These are phyloP conservation scores for Hybos culiciformis DNA, from an alignment of 2,888 invertebrate genomes.

Conservation along the genomic window DNA sequence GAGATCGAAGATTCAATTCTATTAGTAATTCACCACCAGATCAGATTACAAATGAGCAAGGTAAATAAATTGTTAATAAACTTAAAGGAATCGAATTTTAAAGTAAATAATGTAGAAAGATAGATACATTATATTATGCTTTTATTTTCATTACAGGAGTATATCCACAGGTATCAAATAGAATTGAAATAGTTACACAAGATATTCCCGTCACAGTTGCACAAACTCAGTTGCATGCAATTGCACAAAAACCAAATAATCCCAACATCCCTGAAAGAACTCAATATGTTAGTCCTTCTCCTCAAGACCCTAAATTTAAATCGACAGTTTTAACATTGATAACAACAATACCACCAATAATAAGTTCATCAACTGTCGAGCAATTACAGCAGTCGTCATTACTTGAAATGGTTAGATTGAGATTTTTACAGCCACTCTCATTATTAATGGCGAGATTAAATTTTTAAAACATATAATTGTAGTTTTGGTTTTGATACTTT, in stretches of 20 bases:
- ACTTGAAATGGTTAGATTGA: too few relatives aligned
- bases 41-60: not conserved
- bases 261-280: not conserved
- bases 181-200: not conserved
- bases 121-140: not conserved
- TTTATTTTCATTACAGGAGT: conserved; percentile 9
- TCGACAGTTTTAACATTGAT: not conserved
- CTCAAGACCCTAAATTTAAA: not conserved
- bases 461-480: too few relatives aligned
- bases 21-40: conserved; percentile 15
- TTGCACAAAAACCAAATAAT: too few relatives aligned
- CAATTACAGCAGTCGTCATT: too few relatives aligned
- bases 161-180: conserved; percentile 13
- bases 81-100: too few relatives aligned
- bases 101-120: too few relatives aligned
- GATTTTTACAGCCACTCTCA: too few relatives aligned
- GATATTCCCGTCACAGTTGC: not conserved
- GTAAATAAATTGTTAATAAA: not conserved
- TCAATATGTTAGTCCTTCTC: not conserved
- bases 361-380: not conserved
- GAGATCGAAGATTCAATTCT: conserved; percentile 19
- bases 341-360: not conserved
- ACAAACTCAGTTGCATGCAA: too few relatives aligned
- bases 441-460: too few relatives aligned
- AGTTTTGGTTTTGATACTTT: too few relatives aligned